These are phyloP conservation scores for Heterodera filipjevi DNA, from an alignment of 2,888 invertebrate genomes.

Conservation along the genomic window DNA sequence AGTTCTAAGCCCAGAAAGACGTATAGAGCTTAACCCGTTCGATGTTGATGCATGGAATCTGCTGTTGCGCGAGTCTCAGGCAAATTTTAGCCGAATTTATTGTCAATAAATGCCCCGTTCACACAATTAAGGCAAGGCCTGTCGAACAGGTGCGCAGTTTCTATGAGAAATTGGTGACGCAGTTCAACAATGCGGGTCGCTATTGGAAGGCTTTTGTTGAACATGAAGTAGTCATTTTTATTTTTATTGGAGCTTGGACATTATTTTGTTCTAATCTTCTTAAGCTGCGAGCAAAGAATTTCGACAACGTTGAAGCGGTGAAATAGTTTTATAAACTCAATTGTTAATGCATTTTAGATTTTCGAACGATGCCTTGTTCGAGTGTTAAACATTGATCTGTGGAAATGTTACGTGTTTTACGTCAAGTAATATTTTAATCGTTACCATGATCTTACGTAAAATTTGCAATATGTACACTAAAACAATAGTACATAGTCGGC, in stretches of 20 bases:
- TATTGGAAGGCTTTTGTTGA: slow-evolving; percentile 99
- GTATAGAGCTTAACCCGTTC: slow-evolving; percentile 82
- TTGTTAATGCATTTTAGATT: slow-evolving; percentile 73
- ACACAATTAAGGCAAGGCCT: slow-evolving; percentile 66
- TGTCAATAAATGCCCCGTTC: no score
- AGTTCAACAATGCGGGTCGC: slow-evolving; percentile 92
- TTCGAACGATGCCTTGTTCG: slow-evolving; percentile 97
- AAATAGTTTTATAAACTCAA: slow-evolving; percentile 50
- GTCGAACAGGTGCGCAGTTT: slow-evolving; percentile 83
- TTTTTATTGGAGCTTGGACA: not conserved
- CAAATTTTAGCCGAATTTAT: no score
- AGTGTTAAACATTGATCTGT: slow-evolving; percentile 96
- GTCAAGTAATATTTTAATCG: slow-evolving; percentile 76
- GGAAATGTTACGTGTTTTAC: slow-evolving; percentile 95
- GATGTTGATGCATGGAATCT: slow-evolving; percentile 98
- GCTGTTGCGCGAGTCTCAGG: slow-evolving; percentile 87
- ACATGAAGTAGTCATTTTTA: slow-evolving; percentile 80
- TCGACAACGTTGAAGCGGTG: slow-evolving; percentile 98
- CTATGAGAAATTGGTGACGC: slow-evolving; percentile 89
- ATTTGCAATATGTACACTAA: no score
- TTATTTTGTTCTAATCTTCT: slow-evolving; percentile 67
- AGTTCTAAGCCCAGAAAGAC: slow-evolving; percentile 67
- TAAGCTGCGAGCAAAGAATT: slow-evolving; percentile 93
- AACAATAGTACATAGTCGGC: no score
- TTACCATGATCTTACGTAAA: no score